A percentile compares a stretch with the other conserved stretches of the same genome.
phyloP scores from a whole-genome alignment of 1,140 invertebrate genomes.

The Nephotettix cincticeps region DNA sequence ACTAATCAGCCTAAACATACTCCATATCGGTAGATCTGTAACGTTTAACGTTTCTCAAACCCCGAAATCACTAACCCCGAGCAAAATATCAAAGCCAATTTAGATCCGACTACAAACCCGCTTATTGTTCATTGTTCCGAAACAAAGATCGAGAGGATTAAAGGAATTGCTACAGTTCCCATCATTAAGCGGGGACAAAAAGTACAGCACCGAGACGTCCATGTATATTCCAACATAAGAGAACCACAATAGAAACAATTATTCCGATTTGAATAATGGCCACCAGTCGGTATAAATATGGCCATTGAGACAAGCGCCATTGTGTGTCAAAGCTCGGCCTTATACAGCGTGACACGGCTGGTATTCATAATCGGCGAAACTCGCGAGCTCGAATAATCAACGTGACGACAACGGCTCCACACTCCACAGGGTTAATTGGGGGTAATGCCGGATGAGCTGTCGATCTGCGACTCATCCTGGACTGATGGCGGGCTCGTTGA shows the following conservation, averaged over 20 bases:
- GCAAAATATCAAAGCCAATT: no score
- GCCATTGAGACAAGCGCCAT: slow-evolving; percentile 22
- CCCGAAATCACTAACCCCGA: no score
- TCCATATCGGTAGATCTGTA: no score
- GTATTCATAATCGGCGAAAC: slow-evolving; percentile 20
- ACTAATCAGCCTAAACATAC: no score
- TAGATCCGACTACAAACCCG: neutral
- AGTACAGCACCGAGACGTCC: neutral
- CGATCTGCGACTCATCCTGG: neutral
- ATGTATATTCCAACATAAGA: slow-evolving; percentile 21
- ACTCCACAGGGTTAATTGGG: neutral
- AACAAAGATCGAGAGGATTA: neutral
- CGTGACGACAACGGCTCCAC: neutral
- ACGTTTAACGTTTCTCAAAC: no score
- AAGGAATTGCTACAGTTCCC: slow-evolving; percentile 10
- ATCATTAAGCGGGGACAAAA: slow-evolving; percentile 3
- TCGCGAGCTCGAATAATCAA: slow-evolving; percentile 9
- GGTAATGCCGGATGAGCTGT: neutral
- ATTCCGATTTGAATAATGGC: slow-evolving; percentile 28
- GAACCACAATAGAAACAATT: slow-evolving; percentile 26
- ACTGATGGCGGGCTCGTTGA: no score
- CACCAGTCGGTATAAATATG: slow-evolving; percentile 21
- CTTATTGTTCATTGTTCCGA: slow-evolving; percentile 17
- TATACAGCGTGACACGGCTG: slow-evolving; percentile 14
- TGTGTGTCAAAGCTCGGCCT: slow-evolving; percentile 21